phyloP scores from a whole-genome alignment of 2,113 vertebrate species.

The Sterrhoptilus dennistouni region DNA sequence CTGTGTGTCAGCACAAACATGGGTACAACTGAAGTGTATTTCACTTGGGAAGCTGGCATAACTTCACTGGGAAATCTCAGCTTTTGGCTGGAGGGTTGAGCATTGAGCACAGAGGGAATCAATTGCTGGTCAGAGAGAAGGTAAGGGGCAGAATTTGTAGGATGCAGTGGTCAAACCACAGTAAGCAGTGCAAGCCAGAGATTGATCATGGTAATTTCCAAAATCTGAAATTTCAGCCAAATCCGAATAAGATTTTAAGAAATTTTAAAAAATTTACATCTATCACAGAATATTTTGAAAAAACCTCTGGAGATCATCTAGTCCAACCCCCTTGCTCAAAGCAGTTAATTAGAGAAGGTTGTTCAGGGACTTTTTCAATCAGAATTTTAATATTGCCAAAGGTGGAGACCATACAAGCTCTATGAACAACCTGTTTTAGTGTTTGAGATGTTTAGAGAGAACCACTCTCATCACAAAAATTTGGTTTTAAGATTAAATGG shows the following conservation, averaged over 20 bases:
- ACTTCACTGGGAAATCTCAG: not conserved
- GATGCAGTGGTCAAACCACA: not conserved
- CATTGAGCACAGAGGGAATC: not conserved
- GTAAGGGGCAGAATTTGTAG: not conserved
- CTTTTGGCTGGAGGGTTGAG: not conserved
- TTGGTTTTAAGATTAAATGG: not conserved
- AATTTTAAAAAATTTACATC: not conserved
- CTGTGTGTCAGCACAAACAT: not conserved
- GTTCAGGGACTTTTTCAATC: not conserved
- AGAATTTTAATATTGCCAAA: not conserved
- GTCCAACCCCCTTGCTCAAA: not conserved
- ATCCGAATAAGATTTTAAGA: not conserved
- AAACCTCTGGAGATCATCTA: not conserved
- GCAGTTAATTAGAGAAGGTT: not conserved
- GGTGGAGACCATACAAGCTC: not conserved
- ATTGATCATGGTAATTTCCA: not conserved
- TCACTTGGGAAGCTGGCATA: not conserved
- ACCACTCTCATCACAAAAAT: not conserved
- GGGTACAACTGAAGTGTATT: not conserved
- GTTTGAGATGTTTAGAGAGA: not conserved
- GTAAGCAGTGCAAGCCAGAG: not conserved
- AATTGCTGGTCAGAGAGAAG: not conserved
- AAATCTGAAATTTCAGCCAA: not conserved
- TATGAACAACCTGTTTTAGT: not conserved
- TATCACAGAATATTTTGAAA: not conserved